A percentile compares a stretch with the other conserved stretches of the same genome.
phyloP scores from a whole-genome alignment of 1,140 invertebrate genomes.

The Drosophila miranda region DNA sequence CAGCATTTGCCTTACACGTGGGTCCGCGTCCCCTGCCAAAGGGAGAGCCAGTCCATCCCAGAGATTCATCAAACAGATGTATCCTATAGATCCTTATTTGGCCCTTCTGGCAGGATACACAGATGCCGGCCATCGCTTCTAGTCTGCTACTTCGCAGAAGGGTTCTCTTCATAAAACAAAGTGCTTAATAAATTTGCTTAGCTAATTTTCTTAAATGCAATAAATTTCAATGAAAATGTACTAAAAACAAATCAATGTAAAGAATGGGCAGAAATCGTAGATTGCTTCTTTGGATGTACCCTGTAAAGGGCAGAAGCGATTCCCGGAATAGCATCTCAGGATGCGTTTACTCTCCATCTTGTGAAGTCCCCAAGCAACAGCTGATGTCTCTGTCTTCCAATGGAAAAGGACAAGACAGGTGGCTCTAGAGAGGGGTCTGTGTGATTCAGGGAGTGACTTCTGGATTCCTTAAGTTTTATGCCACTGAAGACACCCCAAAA shows the following conservation, averaged over 20 bases:
- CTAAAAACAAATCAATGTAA: slow-evolving; percentile 63
- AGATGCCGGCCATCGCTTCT: not conserved
- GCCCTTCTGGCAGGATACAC: slow-evolving; percentile 6
- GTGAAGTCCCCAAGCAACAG: too few species aligned
- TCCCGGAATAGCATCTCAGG: too few species aligned
- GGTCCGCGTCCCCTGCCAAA: slow-evolving; percentile 9
- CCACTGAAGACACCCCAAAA: not conserved
- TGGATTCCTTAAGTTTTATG: too few species aligned
- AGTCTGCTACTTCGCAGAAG: not conserved
- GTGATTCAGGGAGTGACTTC: too few species aligned
- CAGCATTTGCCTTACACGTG: slow-evolving; percentile 62
- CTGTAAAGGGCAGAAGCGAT: not conserved
- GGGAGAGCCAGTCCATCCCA: slow-evolving; percentile 9
- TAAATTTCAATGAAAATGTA: slow-evolving; percentile 79
- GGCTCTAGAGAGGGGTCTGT: too few species aligned
- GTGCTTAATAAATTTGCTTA: slow-evolving; percentile 79
- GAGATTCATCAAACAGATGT: slow-evolving; percentile 55
- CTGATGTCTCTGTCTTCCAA: too few species aligned
- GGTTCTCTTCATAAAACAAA: slow-evolving; percentile 48
- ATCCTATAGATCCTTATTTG: not conserved
- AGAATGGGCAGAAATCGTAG: slow-evolving; percentile 7
- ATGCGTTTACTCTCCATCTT: too few species aligned
- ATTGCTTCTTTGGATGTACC: slow-evolving; percentile 17
- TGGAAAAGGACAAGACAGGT: too few species aligned
- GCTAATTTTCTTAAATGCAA: slow-evolving; percentile 79